Evolutionary conservation across 2,113 vertebrate species (phyloP), one percentile per base, ranked within the genome.

Genomic region (Rhinichthys klamathensis): DNA sequence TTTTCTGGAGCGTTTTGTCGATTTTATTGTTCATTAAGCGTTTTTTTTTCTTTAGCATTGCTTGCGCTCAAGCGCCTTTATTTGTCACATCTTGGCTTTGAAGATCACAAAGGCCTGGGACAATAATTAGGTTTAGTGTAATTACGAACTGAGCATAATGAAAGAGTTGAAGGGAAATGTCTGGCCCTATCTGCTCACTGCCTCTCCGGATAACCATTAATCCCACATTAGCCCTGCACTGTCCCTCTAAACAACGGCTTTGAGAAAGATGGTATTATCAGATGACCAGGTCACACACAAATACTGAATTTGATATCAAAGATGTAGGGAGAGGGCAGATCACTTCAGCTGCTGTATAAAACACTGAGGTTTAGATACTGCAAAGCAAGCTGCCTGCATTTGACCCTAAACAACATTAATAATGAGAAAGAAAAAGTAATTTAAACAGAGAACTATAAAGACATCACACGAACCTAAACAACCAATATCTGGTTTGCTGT

Each of bases 11-110:
- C 89, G 13, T 92, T 93, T 93, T 92, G 91, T 93, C 93, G 77
- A 94, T 94, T 94, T 94, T 94, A 93, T 94, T 94, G 94, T 94
- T 94, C 93, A 93, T 94, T 93, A 93, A 92, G 92, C 92, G 91
- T 90, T 61, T 51, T 77, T 83, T 86, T 81, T 56, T 58, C 6
- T 79, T 65, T 49, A 56, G 44, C 85, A 58, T 41, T 81, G 90
- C 91, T 83, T 41, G 92, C 91, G 91, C 93, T 92, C 89, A 51
- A 88, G 54, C 63, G 89, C 90, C 92, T 93, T 93, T 90, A 91
- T 94, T 94, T 92, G 93, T 92, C 90, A 87, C 90, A 90, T 93
- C 93, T 93, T 86, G 89, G 87, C 93, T 95, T 80, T 94, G 93
- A 95, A 95, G 92, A 94, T 93, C 93, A 94, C 93, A 93, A 94